Percentiles rank a stretch among this genome's conserved stretches.
Evolutionary conservation across 1,140 invertebrate species (phyloP).

Genomic region (Papilio aristodemus): DNA sequence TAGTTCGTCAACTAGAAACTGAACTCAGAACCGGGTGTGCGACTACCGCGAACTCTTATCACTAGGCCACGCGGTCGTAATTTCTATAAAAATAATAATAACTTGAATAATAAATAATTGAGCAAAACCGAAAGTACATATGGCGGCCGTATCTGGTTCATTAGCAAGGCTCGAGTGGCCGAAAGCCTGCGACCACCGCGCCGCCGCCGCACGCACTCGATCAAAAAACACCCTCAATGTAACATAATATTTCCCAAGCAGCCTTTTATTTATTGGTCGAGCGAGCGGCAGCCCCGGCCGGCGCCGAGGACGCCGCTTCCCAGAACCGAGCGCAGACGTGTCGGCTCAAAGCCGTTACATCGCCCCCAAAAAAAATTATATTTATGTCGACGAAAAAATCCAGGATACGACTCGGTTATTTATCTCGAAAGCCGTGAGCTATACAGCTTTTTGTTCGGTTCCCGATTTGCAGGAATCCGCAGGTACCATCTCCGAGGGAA

Average conservation of each 20-base stretch:
- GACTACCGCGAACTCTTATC: neutral
- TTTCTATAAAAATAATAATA: slow-evolving; percentile 1
- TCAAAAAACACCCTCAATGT: slow-evolving; percentile 75
- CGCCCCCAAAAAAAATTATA: slow-evolving; percentile 71
- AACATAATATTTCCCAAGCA: slow-evolving; percentile 79
- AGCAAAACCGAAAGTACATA: slow-evolving; percentile 24
- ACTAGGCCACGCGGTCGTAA: neutral
- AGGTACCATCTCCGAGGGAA: slow-evolving; percentile 53
- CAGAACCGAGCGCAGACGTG: slow-evolving; percentile 70
- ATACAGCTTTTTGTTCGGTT: slow-evolving; percentile 65
- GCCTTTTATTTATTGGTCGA: slow-evolving; percentile 77
- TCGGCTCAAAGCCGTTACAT: slow-evolving; percentile 75
- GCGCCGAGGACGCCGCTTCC: slow-evolving; percentile 73
- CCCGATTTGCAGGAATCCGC: slow-evolving; percentile 71
- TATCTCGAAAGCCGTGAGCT: slow-evolving; percentile 68
- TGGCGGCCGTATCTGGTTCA: slow-evolving; percentile 44
- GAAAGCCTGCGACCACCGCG: slow-evolving; percentile 60
- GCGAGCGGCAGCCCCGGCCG: slow-evolving; percentile 47
- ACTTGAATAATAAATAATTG: too few relatives aligned
- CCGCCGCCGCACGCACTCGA: slow-evolving; percentile 58
- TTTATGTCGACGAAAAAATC: slow-evolving; percentile 77
- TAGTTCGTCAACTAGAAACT: neutral
- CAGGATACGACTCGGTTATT: slow-evolving; percentile 67
- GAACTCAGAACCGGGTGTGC: neutral
- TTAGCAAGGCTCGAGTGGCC: slow-evolving; percentile 60